Percentiles rank a stretch among this genome's conserved stretches.
Evolutionary conservation across 2,113 vertebrate species (phyloP).

Genomic region (Hydrolagus affinis): DNA sequence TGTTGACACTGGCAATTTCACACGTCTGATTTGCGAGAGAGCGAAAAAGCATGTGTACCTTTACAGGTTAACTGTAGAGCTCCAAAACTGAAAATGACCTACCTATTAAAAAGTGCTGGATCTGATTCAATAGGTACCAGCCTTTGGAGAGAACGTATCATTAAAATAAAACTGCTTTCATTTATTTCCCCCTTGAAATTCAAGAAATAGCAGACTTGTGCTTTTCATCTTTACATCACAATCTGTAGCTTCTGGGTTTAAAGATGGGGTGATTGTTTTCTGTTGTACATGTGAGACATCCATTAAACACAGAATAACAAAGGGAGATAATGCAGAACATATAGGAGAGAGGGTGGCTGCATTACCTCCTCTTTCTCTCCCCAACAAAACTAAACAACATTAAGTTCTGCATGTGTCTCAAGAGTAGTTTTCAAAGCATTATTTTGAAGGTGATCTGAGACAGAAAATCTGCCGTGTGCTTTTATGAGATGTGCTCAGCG

Average conservation of each 20-base stretch:
- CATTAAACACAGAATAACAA: background rate
- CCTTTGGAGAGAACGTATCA: background rate
- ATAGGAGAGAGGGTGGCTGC: background rate
- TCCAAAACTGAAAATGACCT: background rate
- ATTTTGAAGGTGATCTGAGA: background rate
- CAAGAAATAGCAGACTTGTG: background rate
- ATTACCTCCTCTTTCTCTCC: background rate
- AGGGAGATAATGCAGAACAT: conserved; percentile 1
- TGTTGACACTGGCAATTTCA: background rate
- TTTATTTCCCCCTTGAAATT: background rate
- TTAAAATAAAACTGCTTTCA: background rate
- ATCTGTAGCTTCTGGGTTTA: background rate
- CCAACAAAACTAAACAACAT: background rate
- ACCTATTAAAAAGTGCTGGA: background rate
- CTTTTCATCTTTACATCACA: background rate
- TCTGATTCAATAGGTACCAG: background rate
- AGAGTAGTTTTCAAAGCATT: background rate
- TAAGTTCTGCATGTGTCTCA: background rate
- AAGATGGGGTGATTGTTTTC: background rate
- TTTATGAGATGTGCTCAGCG: background rate
- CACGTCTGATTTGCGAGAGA: background rate
- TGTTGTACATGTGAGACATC: background rate
- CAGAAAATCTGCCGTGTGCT: background rate
- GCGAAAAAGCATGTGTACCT: too few relatives aligned
- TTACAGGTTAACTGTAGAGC: background rate